These are phyloP conservation scores for Orgyia antiqua DNA, from an alignment of 2,888 invertebrate species.

Conservation along the genomic window DNA sequence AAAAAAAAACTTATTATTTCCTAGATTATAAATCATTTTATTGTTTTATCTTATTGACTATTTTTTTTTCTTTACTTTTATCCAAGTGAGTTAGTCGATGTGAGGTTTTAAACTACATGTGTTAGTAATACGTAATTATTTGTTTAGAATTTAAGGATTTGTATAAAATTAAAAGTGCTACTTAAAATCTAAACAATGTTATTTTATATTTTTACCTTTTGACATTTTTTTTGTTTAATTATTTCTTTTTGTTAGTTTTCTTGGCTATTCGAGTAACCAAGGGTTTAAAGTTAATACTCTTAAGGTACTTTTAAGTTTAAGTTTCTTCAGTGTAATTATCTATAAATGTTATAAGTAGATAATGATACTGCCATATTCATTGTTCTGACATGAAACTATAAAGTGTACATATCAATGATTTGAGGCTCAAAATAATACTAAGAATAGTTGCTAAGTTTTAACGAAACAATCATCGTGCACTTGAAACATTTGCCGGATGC, in stretches of 20 bases:
- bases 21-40: conserved; percentile 16
- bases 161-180: conserved; percentile 1
- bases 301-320: conserved; percentile 32
- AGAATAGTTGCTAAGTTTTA: conserved; percentile 44
- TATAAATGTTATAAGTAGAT: conserved; percentile 20
- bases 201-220: conserved; percentile 54
- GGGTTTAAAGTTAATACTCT: conserved; percentile 38
- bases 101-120: conserved; percentile 38
- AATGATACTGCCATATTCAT: conserved; percentile 24
- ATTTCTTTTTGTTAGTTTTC: conserved; percentile 41
- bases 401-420: conserved; percentile 56
- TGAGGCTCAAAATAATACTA: conserved; percentile 54
- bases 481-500: conserved; percentile 71
- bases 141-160: conserved; percentile 36
- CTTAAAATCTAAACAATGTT: conserved; percentile 35
- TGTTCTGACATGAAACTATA: conserved; percentile 19
- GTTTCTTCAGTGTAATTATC: conserved; percentile 23
- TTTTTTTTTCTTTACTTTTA: conserved; percentile 19
- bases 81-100: conserved; percentile 20
- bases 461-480: conserved; percentile 33
- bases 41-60: conserved; percentile 25
- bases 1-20: conserved; percentile 16
- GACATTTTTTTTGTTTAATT: conserved; percentile 46
- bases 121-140: conserved; percentile 31
- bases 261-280: conserved; percentile 32